Evolutionary conservation across 2,113 vertebrate genomes (phyloP), one percentile per base, ranked within the genome.

Genomic region (Ochotona princeps): DNA sequence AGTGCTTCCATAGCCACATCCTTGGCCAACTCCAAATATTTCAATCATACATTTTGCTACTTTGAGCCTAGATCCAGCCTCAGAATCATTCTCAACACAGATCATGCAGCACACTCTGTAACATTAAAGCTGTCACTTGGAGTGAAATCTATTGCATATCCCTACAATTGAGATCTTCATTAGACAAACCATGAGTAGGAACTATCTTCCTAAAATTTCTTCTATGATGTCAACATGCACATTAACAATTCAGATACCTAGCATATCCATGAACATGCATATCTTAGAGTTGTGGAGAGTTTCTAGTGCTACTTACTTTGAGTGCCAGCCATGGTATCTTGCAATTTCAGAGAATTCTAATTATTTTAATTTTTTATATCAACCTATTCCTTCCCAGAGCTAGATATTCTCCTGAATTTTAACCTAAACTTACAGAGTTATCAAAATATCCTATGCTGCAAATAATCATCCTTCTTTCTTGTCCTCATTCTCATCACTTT

Each of bases 91-190:
- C 32, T 73, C 15, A 75, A 74, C 65, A 75, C 18, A 21, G 8
- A 66, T 28, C 28, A 69, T 12, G 57, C 14, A 94, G 75, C 13
- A 49, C 5, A 70, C 9, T 86, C 38, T 60, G 66, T 38, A 74
- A 93, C 88, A 74, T 86, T 30, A 83, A 83, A 91, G 70, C 17
- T 70, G 20, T 3, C 25, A 61, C 54, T 84, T 87, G 65, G 14
- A 76, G 12, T 70, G 30, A 92, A 92, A 60, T 67, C 30, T 49
- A 65, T 75, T 89, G 67, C 20, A 51, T 54, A 35, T 35, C 5
- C 15, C 25, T 79, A 15, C 2, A 90, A 23, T 38, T 61, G 38
- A 79, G 26, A 4, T 26, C 35, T 83, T 47, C 51, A 38, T 83
- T 63, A 87, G 32, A 11, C 28, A 94, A 63, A 5, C 35, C 12